These are phyloP conservation scores for Clamator glandarius DNA, from an alignment of 2,797 vertebrate species.

Conservation along the genomic window DNA sequence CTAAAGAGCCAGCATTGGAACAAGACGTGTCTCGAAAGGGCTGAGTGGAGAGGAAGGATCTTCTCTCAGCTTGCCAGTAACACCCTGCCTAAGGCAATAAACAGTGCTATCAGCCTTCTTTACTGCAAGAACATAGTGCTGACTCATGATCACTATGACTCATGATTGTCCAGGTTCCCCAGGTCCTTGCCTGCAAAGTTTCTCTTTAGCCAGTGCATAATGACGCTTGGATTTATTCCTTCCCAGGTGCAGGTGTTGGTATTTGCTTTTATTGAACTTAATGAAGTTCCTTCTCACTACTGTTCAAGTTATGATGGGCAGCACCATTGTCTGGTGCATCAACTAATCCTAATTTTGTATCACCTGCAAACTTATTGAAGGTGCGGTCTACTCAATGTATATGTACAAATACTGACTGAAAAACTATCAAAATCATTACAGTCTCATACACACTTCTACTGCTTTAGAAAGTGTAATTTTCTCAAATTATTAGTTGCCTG, in stretches of 20 bases:
- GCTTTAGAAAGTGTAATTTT: not conserved
- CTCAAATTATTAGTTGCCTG: not conserved
- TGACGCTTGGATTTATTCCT: not conserved
- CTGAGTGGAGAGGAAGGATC: not conserved
- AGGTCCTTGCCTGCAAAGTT: not conserved
- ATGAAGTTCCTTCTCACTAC: not conserved
- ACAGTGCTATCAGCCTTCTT: accelerated
- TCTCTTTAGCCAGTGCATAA: accelerated
- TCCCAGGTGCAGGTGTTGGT: not conserved
- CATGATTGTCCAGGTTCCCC: not conserved
- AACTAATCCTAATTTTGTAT: not conserved
- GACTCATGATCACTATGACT: too few species aligned
- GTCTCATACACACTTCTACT: not conserved
- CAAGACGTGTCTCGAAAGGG: not conserved
- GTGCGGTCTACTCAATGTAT: not conserved
- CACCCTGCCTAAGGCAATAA: not conserved
- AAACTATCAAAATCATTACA: not conserved
- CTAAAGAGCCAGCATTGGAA: not conserved
- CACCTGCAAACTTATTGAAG: not conserved
- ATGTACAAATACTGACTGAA: not conserved
- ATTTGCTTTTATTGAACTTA: not conserved
- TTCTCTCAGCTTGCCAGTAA: not conserved
- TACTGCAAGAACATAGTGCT: not conserved
- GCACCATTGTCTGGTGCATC: not conserved
- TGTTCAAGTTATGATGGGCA: not conserved